Conservation (phyloP, 2,797 vertebrate genomes). For the Bucorvus abyssinicus region DNA sequence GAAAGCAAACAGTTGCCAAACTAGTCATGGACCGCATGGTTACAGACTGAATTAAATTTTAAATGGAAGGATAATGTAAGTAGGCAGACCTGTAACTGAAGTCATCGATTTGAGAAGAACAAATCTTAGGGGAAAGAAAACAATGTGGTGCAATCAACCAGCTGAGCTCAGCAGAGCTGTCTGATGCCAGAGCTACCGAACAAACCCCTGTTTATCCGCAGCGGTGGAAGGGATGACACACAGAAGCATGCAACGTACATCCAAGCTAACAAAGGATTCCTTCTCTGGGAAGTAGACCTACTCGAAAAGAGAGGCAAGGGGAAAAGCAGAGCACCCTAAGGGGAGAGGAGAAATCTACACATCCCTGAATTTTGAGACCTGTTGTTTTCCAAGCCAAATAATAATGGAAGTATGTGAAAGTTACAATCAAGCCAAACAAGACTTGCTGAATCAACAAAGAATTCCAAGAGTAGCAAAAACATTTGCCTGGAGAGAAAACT, state of each 20-base stretch:
- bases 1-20: background rate
- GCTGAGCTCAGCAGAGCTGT: background rate
- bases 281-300: background rate
- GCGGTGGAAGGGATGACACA: background rate
- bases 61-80: background rate
- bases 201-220: background rate
- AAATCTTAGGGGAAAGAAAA: background rate
- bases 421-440: background rate
- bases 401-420: background rate
- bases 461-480: background rate
- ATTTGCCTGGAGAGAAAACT: background rate
- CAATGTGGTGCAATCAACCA: background rate
- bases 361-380: background rate
- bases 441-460: background rate
- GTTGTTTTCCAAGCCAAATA: background rate
- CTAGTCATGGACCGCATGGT: background rate
- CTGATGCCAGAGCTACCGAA: background rate
- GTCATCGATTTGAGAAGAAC: background rate
- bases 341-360: background rate
- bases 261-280: background rate
- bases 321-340: background rate
- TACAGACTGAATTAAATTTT: background rate
- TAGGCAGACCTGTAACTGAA: background rate
- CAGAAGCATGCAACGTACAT: accelerated
- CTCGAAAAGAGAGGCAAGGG: background rate